Conservation (phyloP, 35 echinoderm and acorn worm genomes). For the Apostichopus parvimensis region DNA sequence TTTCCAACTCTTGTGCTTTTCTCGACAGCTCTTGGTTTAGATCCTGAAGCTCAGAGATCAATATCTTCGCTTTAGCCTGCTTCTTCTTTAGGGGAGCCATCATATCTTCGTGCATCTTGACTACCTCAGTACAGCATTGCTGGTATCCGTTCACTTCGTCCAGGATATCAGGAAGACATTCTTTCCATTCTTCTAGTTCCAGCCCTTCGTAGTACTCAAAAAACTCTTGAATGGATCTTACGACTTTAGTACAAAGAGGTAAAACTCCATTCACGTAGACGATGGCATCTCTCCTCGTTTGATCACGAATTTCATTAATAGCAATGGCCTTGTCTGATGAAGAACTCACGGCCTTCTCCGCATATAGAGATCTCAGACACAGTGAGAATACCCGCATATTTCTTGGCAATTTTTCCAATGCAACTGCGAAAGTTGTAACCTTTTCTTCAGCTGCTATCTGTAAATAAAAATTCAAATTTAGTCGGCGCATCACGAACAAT, state of each 20-base stretch:
- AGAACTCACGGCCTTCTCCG: background rate
- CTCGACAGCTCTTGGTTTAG: background rate
- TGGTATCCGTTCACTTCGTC: slow-evolving; percentile 20
- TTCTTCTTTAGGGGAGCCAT: background rate
- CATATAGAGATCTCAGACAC: background rate
- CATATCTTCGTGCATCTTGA: background rate
- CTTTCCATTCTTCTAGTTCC: no score
- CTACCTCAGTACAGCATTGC: background rate
- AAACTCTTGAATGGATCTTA: no score
- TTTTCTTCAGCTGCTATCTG: background rate
- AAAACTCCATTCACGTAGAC: no score
- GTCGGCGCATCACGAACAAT: background rate
- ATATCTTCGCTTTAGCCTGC: slow-evolving; percentile 1
- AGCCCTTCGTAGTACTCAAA: no score
- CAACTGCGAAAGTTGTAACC: background rate
- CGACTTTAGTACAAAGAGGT: no score
- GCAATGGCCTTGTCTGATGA: no score
- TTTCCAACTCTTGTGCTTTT: background rate
- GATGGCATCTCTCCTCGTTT: no score
- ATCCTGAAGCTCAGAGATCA: background rate
- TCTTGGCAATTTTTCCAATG: background rate
- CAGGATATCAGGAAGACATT: background rate
- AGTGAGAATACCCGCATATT: background rate
- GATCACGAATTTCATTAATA: no score
- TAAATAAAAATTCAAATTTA: background rate